Evolutionary conservation across 2,888 invertebrate species (phyloP).

Genomic region (Sinodicranocentrus sp.): DNA sequence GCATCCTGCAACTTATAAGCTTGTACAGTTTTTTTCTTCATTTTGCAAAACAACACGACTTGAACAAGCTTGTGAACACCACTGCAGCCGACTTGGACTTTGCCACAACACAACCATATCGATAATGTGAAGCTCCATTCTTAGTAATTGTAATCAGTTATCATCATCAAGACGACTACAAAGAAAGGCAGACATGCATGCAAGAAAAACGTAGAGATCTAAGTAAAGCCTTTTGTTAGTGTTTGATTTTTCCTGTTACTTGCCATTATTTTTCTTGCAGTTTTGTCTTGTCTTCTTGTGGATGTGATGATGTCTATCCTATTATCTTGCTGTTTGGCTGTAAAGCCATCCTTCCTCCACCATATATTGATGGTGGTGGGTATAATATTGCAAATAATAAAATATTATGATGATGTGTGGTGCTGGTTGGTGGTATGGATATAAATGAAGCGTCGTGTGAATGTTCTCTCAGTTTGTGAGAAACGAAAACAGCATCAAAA

Average conservation of each 20-base stretch:
- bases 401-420: slow-evolving; percentile 2
- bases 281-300: slow-evolving; percentile 4
- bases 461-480: not conserved
- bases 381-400: slow-evolving; percentile 12
- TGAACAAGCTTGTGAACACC: no score
- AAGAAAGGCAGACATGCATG: slow-evolving; percentile 9
- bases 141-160: slow-evolving; percentile 22
- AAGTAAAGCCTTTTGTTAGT: slow-evolving; percentile 8
- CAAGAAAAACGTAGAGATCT: slow-evolving; percentile 12
- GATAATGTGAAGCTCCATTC: no score
- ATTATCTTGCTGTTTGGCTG: not conserved
- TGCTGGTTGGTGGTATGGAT: not conserved
- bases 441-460: no score
- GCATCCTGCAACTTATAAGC: slow-evolving; percentile 9
- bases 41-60: not conserved
- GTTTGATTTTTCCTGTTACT: not conserved
- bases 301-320: not conserved
- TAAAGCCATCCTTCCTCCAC: slow-evolving; percentile 5
- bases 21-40: not conserved
- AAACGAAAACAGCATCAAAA: slow-evolving; percentile 23
- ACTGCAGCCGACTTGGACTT: no score
- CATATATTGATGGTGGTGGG: slow-evolving; percentile 7
- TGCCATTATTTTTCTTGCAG: slow-evolving; percentile 4
- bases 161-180: not conserved
- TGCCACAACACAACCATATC: no score